Base-by-base conservation (phyloP, 2,888 invertebrate genomes). In the Drosophila nr. perissopoda region DNA sequence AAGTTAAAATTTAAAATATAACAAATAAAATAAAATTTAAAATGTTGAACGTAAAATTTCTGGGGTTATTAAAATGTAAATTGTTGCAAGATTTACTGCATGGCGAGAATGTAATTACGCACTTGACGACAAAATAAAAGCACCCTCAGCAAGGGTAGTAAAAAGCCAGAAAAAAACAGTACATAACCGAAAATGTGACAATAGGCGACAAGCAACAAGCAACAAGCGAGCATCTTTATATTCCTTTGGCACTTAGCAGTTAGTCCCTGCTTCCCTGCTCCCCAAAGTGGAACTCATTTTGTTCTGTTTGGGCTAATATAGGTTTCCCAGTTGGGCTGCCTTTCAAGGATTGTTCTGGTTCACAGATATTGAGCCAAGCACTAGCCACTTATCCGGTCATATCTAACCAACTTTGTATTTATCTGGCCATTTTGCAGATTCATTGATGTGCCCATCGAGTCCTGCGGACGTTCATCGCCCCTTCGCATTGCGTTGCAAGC, bases 391-490 rank as follows among this genome's bases (percentile, higher is more conserved):
- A 71, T 38, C 3, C 34, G 27, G 27, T 21, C 42, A 18, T n/a
- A 38, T 36, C 31, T 40, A 60, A 60, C 42, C 18, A 45, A 33
- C 54, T 64, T 36, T 49, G 61, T 61, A 40, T 76, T 62, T 64
- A 34, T 42, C 40, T 36, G 13, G 27, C 56, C 11, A 36, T 54
- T 54, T 72, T 83, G 81, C 87, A 92, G 92, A 51, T 96, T 97
- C 87, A 95, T 97, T 74, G 97, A 97, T 90, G 95, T 97, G 3
- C 97, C 97, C 16, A 95, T 97, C 92, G 96, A 96, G 90, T 96
- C 96, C 67, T 97, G 97, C 87, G 97, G 97, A 0, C 95, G 94
- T 81, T 94, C 96, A 7, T 94, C 96, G 0, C 96, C 97, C 1
- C 93, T 96, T 2, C 95, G 96, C 89, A 95, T 97, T 1, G 96